Evolutionary conservation across 2,888 invertebrate species (phyloP).

Genomic region (Rotaria magnacalcarata): DNA sequence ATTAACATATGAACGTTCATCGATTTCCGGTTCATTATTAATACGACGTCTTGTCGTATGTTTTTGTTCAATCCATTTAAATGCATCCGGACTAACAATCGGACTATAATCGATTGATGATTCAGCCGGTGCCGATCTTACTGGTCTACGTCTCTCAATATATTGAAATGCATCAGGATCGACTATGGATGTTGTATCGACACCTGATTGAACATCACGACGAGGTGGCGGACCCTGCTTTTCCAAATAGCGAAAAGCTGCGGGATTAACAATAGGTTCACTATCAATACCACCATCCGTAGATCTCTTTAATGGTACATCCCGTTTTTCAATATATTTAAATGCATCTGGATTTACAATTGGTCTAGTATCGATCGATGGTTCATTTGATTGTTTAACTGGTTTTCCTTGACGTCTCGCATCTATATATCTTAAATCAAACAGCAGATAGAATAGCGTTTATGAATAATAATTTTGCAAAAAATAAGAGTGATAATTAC

Average conservation of each 20-base stretch:
- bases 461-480: not conserved
- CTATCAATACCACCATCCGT: constrained; percentile 71
- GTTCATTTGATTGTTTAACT: not conserved
- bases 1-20: constrained; percentile 57
- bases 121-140: not conserved
- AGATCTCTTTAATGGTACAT: constrained; percentile 68
- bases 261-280: constrained; percentile 44
- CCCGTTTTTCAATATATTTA: constrained; percentile 37
- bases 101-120: constrained; percentile 38
- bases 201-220: not conserved
- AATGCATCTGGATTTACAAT: constrained; percentile 46
- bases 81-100: constrained; percentile 43
- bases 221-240: not conserved
- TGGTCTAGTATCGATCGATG: constrained; percentile 38
- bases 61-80: constrained; percentile 40
- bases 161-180: constrained; percentile 44
- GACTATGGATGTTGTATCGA: constrained; percentile 40
- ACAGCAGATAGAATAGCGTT: no score
- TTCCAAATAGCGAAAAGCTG: constrained; percentile 43
- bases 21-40: constrained; percentile 50
- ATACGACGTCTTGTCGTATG: constrained; percentile 2
- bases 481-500: not conserved
- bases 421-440: constrained; percentile 20
- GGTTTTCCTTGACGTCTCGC: not conserved
- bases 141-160: constrained; percentile 33